Conservation (phyloP, 2,113 vertebrate species). For the Pyrgilauda ruficollis region DNA sequence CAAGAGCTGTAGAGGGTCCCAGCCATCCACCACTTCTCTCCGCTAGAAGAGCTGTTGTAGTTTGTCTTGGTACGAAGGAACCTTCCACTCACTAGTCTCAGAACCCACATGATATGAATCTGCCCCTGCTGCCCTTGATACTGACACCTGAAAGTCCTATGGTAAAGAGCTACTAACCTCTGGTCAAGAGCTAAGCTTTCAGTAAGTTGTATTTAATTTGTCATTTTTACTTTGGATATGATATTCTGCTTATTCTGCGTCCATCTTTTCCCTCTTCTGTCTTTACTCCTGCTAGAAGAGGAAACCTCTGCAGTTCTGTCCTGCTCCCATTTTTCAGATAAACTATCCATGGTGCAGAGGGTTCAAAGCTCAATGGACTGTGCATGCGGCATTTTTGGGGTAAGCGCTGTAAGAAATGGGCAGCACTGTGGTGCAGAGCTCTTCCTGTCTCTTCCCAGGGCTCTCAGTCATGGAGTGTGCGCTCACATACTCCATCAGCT, state of each 20-base stretch:
- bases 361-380: slow-evolving; percentile 47
- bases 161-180: neutral
- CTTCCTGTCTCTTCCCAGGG: neutral
- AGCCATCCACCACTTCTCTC: neutral
- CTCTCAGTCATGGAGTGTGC: neutral
- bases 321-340: slow-evolving; percentile 73
- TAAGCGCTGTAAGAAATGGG: slow-evolving; percentile 32
- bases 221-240: neutral
- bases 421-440: neutral
- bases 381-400: neutral
- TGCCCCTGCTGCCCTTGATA: neutral
- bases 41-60: neutral
- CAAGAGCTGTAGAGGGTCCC: neutral
- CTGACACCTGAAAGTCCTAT: neutral
- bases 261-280: neutral
- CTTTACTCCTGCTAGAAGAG: slow-evolving; percentile 62
- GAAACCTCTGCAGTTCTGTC: slow-evolving; percentile 71
- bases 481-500: neutral
- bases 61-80: neutral
- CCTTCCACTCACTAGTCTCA: neutral
- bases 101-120: neutral
- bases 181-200: neutral
- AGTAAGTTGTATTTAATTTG: neutral
- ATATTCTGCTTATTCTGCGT: neutral
- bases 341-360: slow-evolving; percentile 72